These are phyloP conservation scores for Hyperoplus lanceolatus DNA, from an alignment of 2,797 vertebrate genomes.

Conservation along the genomic window DNA sequence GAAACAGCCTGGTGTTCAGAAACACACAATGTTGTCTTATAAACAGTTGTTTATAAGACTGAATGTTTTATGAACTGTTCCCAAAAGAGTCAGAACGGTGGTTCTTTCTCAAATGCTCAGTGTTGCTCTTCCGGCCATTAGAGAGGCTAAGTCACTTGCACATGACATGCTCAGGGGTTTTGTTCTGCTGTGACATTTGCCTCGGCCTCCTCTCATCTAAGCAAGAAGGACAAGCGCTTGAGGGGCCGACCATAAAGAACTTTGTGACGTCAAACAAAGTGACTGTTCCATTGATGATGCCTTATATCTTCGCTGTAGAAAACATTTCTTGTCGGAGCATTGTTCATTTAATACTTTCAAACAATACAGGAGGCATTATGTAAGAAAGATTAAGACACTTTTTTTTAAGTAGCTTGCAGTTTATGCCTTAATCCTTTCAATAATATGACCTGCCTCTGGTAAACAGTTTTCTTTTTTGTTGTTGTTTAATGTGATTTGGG, in stretches of 20 bases:
- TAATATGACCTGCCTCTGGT: background rate
- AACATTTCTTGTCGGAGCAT: background rate
- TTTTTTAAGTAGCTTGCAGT: background rate
- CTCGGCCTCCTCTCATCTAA: constrained; percentile 4
- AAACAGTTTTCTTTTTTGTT: background rate
- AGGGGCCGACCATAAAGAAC: constrained; percentile 28
- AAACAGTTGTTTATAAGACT: no score
- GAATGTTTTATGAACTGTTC: background rate
- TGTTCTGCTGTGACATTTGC: constrained; percentile 39
- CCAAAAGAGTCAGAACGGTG: background rate
- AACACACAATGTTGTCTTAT: background rate
- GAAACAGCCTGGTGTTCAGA: background rate
- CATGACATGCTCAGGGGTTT: constrained; percentile 30
- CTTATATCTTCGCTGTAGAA: background rate
- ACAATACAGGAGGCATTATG: background rate
- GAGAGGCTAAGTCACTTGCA: constrained; percentile 28
- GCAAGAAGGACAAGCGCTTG: constrained; percentile 8
- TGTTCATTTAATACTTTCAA: background rate
- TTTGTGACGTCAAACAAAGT: constrained; percentile 10
- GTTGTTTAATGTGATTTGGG: background rate
- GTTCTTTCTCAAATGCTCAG: background rate
- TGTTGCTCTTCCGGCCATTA: constrained; percentile 45
- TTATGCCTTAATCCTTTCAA: background rate
- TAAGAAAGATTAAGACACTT: background rate
- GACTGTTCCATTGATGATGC: constrained; percentile 18